Evolutionary conservation across 2,797 vertebrate genomes (phyloP), one percentile per base, ranked within the genome.

Genomic region (Oreochromis mossambicus): DNA sequence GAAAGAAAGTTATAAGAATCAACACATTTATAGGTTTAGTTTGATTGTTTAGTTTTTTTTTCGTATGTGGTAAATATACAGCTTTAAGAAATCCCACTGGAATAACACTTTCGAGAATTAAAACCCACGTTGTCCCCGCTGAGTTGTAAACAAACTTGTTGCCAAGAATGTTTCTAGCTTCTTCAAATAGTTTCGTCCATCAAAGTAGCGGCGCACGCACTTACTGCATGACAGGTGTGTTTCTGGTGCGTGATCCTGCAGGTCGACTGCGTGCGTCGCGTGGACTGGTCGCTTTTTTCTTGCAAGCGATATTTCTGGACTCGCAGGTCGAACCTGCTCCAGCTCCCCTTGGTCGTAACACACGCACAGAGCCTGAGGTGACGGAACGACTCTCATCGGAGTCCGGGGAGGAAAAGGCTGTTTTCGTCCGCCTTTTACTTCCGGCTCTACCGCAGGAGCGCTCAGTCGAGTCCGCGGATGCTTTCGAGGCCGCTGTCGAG

Each of bases 381-480:
- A 6, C 3, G 15, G 50, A 3, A 8, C 1, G 32, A 21, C 24
- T 75, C 11, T 61, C 78, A 17, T 11, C 36, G 6, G 43, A 75
- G 10, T 75, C 68, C 24, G 43, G 43, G n/a, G 41, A 4, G 58
- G 70, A 34, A 36, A 17, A 78, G 2, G 58, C 29, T 17, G 63
- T 5, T 26, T 61, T 58, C 52, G 29, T 5, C 2, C 70, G 84
- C 43, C 79, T 55, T 38, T 14, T 80, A 2, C 85, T 36, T 55
- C 81, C 79, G 58, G 82, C 83, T 50, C 52, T 89, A 12, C 81
- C n/a, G 55, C 51, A 50, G n/a, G 68, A 12, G 10, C 7, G 7
- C 11, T 78, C 86, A 92, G 24, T 55, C 24, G 85, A 92, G 56
- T 55, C 83, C 91, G 87, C 6, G 91, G 92, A 83, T 78, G 83